Conservation (phyloP, 1,140 invertebrate genomes). For the Calliphora vicina region DNA sequence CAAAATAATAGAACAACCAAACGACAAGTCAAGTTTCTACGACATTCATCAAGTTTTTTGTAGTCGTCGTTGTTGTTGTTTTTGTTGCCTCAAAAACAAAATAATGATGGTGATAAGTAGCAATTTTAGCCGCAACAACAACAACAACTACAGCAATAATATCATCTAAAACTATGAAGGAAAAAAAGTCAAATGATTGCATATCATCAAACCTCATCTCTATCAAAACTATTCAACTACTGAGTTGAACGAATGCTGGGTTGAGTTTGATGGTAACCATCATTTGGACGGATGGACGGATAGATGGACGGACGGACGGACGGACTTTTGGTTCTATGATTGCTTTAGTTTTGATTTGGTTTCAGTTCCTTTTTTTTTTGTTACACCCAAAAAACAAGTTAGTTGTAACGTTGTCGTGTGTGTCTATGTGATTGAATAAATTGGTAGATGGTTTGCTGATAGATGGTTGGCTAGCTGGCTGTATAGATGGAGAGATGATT, state of each 20-base stretch:
- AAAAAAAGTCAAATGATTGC: conserved; percentile 3
- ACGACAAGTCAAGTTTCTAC: neutral
- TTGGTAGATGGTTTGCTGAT: conserved; percentile 11
- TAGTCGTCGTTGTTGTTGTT: no score
- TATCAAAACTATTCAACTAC: conserved; percentile 26
- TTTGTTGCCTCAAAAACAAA: conserved; percentile 4
- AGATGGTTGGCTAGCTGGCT: neutral
- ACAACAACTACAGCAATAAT: neutral
- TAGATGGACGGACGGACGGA: neutral
- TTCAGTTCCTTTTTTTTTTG: neutral
- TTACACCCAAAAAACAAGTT: conserved; percentile 34
- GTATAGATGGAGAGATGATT: neutral
- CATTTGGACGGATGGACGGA: neutral
- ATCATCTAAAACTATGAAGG: neutral
- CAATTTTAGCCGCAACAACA: conserved; percentile 5
- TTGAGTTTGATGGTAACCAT: neutral
- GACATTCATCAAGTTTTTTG: conserved; percentile 7
- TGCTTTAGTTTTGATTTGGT: conserved; percentile 4
- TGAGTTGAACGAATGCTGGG: neutral
- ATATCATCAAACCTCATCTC: conserved; percentile 31
- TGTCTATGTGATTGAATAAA: conserved; percentile 24
- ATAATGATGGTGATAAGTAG: conserved; percentile 33
- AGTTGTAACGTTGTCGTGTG: neutral
- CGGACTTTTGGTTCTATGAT: neutral
- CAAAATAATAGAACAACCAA: neutral